Evolutionary conservation across 2,888 invertebrate genomes (phyloP), one percentile per base, ranked within the genome.

Genomic region (Beris chalybata): DNA sequence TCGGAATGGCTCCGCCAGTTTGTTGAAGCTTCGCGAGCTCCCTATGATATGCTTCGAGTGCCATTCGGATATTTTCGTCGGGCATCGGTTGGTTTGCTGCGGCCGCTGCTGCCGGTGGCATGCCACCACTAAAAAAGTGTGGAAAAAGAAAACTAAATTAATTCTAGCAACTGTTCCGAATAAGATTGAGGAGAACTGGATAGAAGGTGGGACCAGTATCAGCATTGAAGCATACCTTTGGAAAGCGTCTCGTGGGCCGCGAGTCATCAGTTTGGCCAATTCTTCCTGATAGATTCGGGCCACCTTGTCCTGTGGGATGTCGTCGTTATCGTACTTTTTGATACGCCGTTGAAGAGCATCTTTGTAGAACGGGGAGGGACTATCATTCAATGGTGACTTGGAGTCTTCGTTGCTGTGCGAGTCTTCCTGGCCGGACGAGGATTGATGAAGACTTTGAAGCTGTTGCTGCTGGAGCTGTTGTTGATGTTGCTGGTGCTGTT

Each of bases 251-350:
- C 91, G 85, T 45, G 87, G 89, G 71, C 87, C 89, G 65, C 92
- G 86, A 73, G 90, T 92, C 88, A 96, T 95, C 65, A 98, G 86
- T 78, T 97, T 97, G 67, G 93, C 91, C 70, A 97, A 83, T 78
- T 97, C 96, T 77, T 96, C 95, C 76, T 97, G 95, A 78, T 97
- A 97, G 76, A 97, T 93, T 76, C 95, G 87, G 50, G 92, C 90
- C 74, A 97, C 94, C 81, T 96, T 95, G 78, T 98, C 97, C 78
- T 97, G 96, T 47, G 97, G 92, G 82, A 97, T 92, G 83, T 96
- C 96, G 80, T 92, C 94, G 81, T 93, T 93, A 80, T 93, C 92
- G 82, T 93, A 93, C 75, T 93, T 92, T 77, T 92, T 90, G 77
- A 92, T 83, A 78, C 90, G 86, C 78, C 90, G 85, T 77, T 89